A percentile compares a stretch with the other conserved stretches of the same genome.
These are phyloP conservation scores for Phoeniculus purpureus DNA, from an alignment of 2,797 vertebrate genomes.

Conservation along the genomic window DNA sequence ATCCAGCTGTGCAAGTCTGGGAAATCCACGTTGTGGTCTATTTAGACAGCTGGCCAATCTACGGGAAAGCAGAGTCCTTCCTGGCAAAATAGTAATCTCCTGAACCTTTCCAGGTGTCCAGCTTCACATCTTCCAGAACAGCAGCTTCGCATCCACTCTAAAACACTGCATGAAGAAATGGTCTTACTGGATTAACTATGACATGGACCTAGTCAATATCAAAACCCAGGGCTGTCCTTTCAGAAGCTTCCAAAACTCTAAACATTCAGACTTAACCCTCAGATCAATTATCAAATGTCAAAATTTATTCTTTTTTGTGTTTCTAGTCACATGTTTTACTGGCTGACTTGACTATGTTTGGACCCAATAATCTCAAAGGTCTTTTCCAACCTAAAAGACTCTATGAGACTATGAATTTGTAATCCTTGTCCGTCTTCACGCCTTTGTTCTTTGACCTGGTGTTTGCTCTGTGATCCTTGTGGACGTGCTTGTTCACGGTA, in stretches of 20 bases:
- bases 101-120: not conserved
- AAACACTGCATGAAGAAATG: not conserved
- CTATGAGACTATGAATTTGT: not conserved
- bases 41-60: not conserved
- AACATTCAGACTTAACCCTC: not conserved
- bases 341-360: too few species aligned
- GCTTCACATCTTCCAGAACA: not conserved
- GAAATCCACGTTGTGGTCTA: not conserved
- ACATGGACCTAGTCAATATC: not conserved
- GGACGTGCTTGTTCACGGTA: not conserved
- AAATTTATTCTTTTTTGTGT: not conserved
- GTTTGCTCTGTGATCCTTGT: not conserved
- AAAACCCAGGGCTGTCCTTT: not conserved
- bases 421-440: not conserved
- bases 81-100: not conserved
- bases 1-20: not conserved
- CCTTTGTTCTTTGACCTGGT: not conserved
- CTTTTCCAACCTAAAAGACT: too few species aligned
- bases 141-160: not conserved
- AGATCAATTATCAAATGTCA: not conserved
- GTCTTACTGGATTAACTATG: not conserved
- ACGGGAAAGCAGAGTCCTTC: not conserved
- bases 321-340: not conserved
- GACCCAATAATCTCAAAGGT: too few species aligned
- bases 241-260: not conserved